Base-by-base conservation (phyloP, 2,113 vertebrate species). In the Corythaixoides concolor region DNA sequence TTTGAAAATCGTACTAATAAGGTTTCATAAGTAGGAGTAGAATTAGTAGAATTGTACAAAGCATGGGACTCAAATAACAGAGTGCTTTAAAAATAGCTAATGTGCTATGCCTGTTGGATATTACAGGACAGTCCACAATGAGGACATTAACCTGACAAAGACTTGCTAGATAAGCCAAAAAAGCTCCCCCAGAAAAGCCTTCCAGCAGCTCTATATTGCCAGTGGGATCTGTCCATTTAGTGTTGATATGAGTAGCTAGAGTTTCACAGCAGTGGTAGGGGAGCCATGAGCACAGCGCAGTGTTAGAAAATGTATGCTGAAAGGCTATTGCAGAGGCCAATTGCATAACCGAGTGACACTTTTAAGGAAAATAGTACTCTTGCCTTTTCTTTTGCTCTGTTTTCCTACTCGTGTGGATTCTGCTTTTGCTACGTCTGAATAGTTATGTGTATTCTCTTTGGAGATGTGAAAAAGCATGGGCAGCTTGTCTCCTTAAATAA, bases 401-500 rank as follows among this genome's bases (percentile, higher is more conserved):
- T 92, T 58, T 80, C 32, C 27, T 68, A 12, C 39, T 72, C 32
- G 47, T 50, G 4, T 75, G 43, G 32, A 77, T 49, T 87, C 55
- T 49, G 37, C 37, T 87, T 5, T 81, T 45, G 27, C 52, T 75
- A 35, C 1, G 4, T 58, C 60, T n/a, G 43, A 91, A 52, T 17
- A 72, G 47, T 67, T 74, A 26, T 0, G 4, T 55, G 12, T 58
- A 37, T 45, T 88, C 33, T 66, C 59, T 89, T 49, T 59, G 28
- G 68, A 85, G 35, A 94, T 55, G 30, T 43, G 35, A 53, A 89
- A 52, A 89, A 55, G 15, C 43, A 88, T 45, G 49, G 81, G 17
- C 67, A 95, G 66, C 58, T 75, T 84, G 47, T 84, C 83, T 92
- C 37, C 55, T 89, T 68, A 85, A 91, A 85, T 91, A 81, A 95